A percentile compares a stretch with the other conserved stretches of the same genome.
Conservation (phyloP, 2,888 invertebrate genomes). For the Callimorpha dominula region DNA sequence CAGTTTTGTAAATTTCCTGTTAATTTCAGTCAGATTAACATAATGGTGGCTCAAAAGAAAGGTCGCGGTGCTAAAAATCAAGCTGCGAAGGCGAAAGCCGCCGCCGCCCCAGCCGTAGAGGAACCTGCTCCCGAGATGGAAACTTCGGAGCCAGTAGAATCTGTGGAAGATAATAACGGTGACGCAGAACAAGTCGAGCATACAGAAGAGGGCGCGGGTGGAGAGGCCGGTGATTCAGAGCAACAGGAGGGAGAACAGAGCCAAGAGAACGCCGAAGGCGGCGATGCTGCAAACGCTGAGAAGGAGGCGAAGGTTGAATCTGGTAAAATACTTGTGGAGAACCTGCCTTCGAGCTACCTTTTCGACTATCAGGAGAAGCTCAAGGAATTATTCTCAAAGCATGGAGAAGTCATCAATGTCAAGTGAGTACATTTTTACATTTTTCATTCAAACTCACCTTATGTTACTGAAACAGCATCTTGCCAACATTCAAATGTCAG, state of each 20-base stretch:
- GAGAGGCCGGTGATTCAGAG: conserved; percentile 51
- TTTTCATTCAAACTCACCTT: conserved; percentile 10
- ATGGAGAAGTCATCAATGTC: conserved; percentile 77
- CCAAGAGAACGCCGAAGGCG: conserved; percentile 62
- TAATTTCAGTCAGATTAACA: conserved; percentile 59
- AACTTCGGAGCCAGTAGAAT: conserved; percentile 59
- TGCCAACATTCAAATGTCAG: conserved; percentile 86
- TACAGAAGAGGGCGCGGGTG: conserved; percentile 54
- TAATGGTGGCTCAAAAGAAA: conserved; percentile 81
- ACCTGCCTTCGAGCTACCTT: conserved; percentile 80
- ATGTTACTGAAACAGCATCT: conserved; percentile 44
- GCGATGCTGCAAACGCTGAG: conserved; percentile 62
- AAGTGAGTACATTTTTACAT: conserved; percentile 74
- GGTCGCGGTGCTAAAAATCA: conserved; percentile 81
- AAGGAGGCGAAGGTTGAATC: conserved; percentile 81
- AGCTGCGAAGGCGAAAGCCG: conserved; percentile 73
- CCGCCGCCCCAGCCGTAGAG: conserved; percentile 63
- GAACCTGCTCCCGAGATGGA: conserved; percentile 64
- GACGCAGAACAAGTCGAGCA: conserved; percentile 68
- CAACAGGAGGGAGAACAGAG: conserved; percentile 53
- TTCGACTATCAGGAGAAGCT: conserved; percentile 85
- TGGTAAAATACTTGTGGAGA: conserved; percentile 83
- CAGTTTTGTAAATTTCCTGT: conserved; percentile 40
- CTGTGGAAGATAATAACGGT: conserved; percentile 74
- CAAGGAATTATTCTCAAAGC: conserved; percentile 81